Evolutionary conservation across 1,140 invertebrate species (phyloP).

Genomic region (Saccostrea glomerata): DNA sequence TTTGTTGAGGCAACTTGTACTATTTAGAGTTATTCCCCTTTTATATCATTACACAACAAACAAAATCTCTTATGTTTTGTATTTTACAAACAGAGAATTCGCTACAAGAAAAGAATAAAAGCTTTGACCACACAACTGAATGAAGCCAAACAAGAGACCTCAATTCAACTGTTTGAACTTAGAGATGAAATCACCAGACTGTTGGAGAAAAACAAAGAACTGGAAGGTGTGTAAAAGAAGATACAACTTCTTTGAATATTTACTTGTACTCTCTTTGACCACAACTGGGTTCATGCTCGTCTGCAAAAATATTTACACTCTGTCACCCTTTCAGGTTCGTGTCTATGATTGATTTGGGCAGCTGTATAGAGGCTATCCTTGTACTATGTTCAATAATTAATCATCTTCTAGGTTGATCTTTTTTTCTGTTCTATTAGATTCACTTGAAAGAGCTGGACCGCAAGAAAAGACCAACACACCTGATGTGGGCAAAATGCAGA

Average conservation of each 20-base stretch:
- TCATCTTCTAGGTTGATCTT: not conserved
- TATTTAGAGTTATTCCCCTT: conserved; percentile 30
- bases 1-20: no score
- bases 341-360: no score
- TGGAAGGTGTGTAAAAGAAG: conserved; percentile 38
- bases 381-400: no score
- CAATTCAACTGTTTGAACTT: conserved; percentile 58
- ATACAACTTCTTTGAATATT: no score
- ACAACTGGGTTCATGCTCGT: no score
- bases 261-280: no score
- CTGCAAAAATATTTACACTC: no score
- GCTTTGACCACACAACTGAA: conserved; percentile 53
- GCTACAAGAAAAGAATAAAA: conserved; percentile 59
- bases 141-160: conserved; percentile 59
- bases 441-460: not conserved
- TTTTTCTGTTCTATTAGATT: conserved; percentile 6
- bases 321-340: no score
- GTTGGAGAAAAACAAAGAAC: conserved; percentile 48
- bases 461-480: not conserved
- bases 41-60: not conserved
- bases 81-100: conserved; percentile 53
- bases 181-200: conserved; percentile 53
- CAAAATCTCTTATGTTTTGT: not conserved
- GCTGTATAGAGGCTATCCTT: no score
- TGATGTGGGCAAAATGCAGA: conserved; percentile 49